phyloP scores from a whole-genome alignment of 2,113 vertebrate species.

The Lipophrys pholis region DNA sequence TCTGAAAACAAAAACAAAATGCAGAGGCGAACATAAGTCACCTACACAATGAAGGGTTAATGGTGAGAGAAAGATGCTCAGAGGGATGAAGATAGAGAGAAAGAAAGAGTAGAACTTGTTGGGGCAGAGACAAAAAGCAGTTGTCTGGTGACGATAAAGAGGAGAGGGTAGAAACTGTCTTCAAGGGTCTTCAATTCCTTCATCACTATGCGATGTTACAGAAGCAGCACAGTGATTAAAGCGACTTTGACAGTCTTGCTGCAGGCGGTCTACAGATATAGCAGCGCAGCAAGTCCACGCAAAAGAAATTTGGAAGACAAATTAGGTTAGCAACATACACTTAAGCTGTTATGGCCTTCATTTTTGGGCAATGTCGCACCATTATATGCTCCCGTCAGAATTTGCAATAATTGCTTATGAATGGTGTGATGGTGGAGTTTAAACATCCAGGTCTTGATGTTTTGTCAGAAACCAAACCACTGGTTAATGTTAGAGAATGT shows the following conservation, averaged over 20 bases:
- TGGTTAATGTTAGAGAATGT: too few relatives aligned
- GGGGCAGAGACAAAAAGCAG: background rate
- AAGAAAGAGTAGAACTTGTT: background rate
- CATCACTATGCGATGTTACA: constrained; percentile 57
- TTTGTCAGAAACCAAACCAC: too few relatives aligned
- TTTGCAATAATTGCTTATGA: background rate
- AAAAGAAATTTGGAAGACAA: constrained; percentile 48
- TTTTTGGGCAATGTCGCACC: background rate
- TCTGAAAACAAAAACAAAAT: too few relatives aligned
- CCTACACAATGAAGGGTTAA: background rate
- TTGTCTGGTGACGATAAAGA: background rate
- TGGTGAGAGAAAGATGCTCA: background rate
- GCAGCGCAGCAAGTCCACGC: constrained; percentile 41
- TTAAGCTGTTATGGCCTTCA: constrained; percentile 11
- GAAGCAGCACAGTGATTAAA: constrained; percentile 66
- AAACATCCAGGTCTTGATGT: too few relatives aligned
- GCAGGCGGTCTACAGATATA: constrained; percentile 69
- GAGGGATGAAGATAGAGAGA: background rate
- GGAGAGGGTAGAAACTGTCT: constrained; percentile 45
- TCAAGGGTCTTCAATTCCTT: constrained; percentile 62
- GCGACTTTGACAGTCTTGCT: constrained; percentile 67
- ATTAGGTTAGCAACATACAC: constrained; percentile 30
- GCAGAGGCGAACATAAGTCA: too few relatives aligned
- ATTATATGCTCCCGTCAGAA: background rate
- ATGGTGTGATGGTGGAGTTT: background rate